A percentile compares a stretch with the other conserved stretches of the same genome.
These are phyloP conservation scores for Drosophila yooni DNA, from an alignment of 2,888 invertebrate species.

Conservation along the genomic window DNA sequence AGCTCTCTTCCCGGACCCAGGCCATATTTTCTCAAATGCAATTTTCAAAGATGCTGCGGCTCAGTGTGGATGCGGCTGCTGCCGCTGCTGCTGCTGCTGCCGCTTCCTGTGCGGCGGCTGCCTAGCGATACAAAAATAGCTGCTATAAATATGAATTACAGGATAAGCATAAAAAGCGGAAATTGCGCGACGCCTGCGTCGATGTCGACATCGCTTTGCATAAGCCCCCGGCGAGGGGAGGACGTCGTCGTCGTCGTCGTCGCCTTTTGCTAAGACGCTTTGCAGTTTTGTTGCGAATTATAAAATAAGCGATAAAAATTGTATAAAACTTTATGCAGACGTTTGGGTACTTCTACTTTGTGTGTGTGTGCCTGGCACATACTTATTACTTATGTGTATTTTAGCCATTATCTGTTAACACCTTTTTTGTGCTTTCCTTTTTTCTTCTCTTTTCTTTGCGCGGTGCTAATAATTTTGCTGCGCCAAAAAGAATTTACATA, in stretches of 20 bases:
- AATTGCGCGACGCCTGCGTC: conserved; percentile 79
- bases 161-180: conserved; percentile 84
- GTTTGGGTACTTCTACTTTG: conserved; percentile 30
- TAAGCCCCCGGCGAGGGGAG: conserved; percentile 54
- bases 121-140: conserved; percentile 66
- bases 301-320: conserved; percentile 80
- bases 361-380: conserved; percentile 17
- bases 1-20: background rate
- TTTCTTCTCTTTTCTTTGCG: background rate
- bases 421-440: conserved; percentile 54
- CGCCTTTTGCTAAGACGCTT: conserved; percentile 65
- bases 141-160: conserved; percentile 84
- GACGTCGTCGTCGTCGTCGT: conserved; percentile 9
- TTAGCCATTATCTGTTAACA: conserved; percentile 78
- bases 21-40: conserved; percentile 61
- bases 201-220: conserved; percentile 59
- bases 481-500: conserved; percentile 62
- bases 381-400: conserved; percentile 60
- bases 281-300: conserved; percentile 78
- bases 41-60: conserved; percentile 69
- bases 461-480: conserved; percentile 66
- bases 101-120: conserved; percentile 47
- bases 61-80: conserved; percentile 29
- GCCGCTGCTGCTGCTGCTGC: conserved; percentile 25
- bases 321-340: conserved; percentile 77